Evolutionary conservation across 2,797 vertebrate species (phyloP).

Genomic region (Lindbergichthys nudifrons): DNA sequence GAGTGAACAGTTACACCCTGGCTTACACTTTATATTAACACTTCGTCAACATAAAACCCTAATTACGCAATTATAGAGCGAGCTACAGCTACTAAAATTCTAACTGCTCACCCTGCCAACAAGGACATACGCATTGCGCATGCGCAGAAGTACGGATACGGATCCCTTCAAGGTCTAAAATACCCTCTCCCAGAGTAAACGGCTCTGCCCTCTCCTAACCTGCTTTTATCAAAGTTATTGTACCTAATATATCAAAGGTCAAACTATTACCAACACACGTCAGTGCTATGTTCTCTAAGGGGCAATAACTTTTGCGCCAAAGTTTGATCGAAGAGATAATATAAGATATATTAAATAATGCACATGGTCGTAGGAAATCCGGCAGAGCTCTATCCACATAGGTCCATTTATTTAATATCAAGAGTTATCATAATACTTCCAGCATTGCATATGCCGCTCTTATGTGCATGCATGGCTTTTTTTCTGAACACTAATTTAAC

Average conservation of each 20-base stretch:
- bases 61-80: neutral
- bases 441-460: too few species aligned
- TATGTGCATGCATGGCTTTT: neutral
- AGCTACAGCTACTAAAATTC: neutral
- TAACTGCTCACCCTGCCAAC: neutral
- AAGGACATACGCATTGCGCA: slow-evolving; percentile 25
- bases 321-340: neutral
- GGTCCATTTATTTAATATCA: neutral
- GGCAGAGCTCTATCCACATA: neutral
- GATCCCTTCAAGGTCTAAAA: slow-evolving; percentile 51
- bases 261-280: neutral
- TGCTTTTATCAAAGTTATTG: neutral
- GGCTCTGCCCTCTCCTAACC: neutral
- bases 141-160: slow-evolving; percentile 56
- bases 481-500: neutral
- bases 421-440: too few species aligned
- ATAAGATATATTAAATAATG: neutral
- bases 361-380: neutral
- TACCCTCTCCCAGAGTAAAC: neutral
- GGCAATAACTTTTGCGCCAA: too few species aligned
- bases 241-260: neutral
- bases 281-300: accelerated
- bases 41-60: neutral
- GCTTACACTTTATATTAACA: neutral
- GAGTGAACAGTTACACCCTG: neutral